A percentile compares a stretch with the other conserved stretches of the same genome.
These are phyloP conservation scores for Cygnus olor DNA, from an alignment of 2,797 vertebrate species.

Conservation along the genomic window DNA sequence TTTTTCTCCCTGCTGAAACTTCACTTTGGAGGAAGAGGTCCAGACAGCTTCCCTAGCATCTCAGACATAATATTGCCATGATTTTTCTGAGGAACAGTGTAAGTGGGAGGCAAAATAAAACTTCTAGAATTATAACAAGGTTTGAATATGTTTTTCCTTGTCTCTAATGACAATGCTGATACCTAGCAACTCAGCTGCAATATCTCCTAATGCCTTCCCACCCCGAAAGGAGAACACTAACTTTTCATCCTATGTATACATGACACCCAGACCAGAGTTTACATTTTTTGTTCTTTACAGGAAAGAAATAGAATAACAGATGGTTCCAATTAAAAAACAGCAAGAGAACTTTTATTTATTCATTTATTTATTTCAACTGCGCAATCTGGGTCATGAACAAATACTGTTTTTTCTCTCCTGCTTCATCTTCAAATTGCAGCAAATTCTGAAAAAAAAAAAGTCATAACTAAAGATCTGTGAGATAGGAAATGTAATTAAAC, in stretches of 20 bases:
- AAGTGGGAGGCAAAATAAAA: neutral
- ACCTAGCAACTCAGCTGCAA: neutral
- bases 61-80: neutral
- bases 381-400: slow-evolving; percentile 36
- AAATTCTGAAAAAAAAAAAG: neutral
- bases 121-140: neutral
- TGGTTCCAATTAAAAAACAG: slow-evolving; percentile 66
- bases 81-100: neutral
- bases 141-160: neutral
- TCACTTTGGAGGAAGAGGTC: neutral
- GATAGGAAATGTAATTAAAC: slow-evolving; percentile 27
- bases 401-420: neutral
- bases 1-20: no score
- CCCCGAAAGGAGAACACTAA: neutral
- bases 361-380: neutral
- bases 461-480: neutral
- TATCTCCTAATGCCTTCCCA: neutral
- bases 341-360: neutral
- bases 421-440: slow-evolving; percentile 21
- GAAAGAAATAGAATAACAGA: slow-evolving; percentile 44
- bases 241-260: neutral
- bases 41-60: neutral
- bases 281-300: neutral
- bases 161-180: neutral
- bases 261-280: neutral